Base-by-base conservation (phyloP, 1,140 invertebrate species). In the Eupristina koningsbergeri region DNA sequence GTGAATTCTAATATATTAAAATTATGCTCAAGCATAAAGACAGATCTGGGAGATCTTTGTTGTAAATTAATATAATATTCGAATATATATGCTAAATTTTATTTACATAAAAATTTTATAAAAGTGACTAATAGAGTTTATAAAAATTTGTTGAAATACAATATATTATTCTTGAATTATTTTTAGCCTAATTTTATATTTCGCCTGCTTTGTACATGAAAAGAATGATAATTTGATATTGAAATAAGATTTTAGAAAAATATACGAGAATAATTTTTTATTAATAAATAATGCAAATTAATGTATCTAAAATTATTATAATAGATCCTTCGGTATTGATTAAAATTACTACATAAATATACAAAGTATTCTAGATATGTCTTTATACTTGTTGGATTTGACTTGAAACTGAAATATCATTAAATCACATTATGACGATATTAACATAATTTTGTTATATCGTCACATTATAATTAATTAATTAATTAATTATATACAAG, bases 101-200 rank as follows among this genome's bases (percentile, higher is more conserved):
- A 78, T 63, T 29, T 78, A 78, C 58, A 64, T 45, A 41, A 45
- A 63, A 78, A 63, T 78, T 78, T 78, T 63, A 78, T 78, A 50
- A 78, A 78, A 78, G 61, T 64, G 39, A 78, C 76, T 41, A 58
- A 45, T 26, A 64, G 2, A 64, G 45, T 78, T 74, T 50, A 47
- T 74, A 74, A 29, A 50, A 47, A 29, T 29, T 74, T 31, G 13
- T 17, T 64, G 31, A n/a, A 71, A 71, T 5, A 41, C 41, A 22
- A 71, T 71, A 71, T 22, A 41, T n/a, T 7, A n/a, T 71, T 69
- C 67, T 71, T 71, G n/a, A 71, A 41, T 71, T 11, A 17, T 41
- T 41, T 6, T 71, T n/a, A 41, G 22, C 53, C 53, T 58, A 67
- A 67, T 8, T 67, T 67, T 36, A 7, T 19, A 34, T 19, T 69